These are phyloP conservation scores for Odontamblyopus lacepedii DNA, from an alignment of 2,797 vertebrate genomes.

Conservation along the genomic window DNA sequence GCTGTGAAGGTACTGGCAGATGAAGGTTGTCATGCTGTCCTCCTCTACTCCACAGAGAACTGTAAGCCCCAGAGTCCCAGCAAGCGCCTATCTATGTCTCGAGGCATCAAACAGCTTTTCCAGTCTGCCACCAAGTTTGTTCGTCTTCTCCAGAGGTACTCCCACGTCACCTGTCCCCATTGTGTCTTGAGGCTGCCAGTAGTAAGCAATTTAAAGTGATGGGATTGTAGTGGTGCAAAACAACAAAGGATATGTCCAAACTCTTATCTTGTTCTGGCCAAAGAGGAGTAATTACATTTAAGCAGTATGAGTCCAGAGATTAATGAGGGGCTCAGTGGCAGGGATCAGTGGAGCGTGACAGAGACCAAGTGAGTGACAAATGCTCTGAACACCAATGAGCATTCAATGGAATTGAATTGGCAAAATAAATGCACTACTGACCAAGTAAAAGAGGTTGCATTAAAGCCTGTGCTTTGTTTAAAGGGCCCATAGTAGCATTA, in stretches of 20 bases:
- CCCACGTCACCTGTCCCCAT: conserved; percentile 33
- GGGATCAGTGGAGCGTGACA: conserved; percentile 21
- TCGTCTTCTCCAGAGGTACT: conserved; percentile 79
- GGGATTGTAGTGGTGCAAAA: conserved; percentile 25
- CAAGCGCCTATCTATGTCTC: conserved; percentile 76
- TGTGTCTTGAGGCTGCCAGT: conserved; percentile 21
- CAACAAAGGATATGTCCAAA: conserved; percentile 27
- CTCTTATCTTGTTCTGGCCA: conserved; percentile 24
- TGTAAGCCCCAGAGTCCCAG: conserved; percentile 62
- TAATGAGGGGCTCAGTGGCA: conserved; percentile 8
- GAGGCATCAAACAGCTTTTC: conserved; percentile 82
- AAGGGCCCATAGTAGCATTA: not conserved
- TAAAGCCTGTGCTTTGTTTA: not conserved
- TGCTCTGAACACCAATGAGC: conserved; percentile 7
- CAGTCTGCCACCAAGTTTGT: conserved; percentile 82
- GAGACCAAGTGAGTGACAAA: conserved; percentile 15
- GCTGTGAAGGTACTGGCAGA: conserved; percentile 28
- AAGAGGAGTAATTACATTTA: conserved; percentile 35
- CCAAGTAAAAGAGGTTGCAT: not conserved
- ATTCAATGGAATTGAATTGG: not conserved
- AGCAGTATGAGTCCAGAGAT: conserved; percentile 25
- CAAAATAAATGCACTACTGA: not conserved
- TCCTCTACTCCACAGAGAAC: conserved; percentile 61
- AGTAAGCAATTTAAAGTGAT: conserved; percentile 31
- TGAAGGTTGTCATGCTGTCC: conserved; percentile 35